phyloP scores from a whole-genome alignment of 2,797 vertebrate species.

The Kryptolebias ocellatus region DNA sequence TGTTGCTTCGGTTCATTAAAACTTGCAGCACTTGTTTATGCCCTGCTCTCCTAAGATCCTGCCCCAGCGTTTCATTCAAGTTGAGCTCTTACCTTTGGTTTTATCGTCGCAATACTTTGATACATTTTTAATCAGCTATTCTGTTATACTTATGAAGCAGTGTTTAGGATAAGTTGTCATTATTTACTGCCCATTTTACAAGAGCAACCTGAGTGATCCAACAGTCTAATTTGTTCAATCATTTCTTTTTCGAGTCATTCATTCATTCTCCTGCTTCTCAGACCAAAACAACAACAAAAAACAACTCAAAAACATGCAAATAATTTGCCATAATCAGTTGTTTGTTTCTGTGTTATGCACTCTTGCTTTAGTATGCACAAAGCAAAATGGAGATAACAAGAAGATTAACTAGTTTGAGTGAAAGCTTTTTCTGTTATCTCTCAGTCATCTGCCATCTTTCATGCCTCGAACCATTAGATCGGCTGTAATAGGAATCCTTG shows the following conservation, averaged over 20 bases:
- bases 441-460: slow-evolving; percentile 6
- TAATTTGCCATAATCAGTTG: neutral
- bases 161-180: no score
- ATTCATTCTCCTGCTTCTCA: neutral
- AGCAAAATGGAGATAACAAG: slow-evolving; percentile 13
- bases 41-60: neutral
- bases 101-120: neutral
- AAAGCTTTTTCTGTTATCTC: neutral
- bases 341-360: neutral
- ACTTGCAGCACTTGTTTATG: neutral
- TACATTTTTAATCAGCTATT: neutral
- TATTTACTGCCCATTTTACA: no score
- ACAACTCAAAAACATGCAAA: neutral
- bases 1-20: neutral
- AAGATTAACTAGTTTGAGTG: neutral
- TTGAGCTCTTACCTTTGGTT: neutral
- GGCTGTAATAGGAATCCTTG: slow-evolving; percentile 24
- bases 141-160: no score
- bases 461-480: neutral
- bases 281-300: neutral
- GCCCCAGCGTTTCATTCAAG: neutral
- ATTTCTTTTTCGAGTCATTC: no score
- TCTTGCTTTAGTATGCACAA: neutral
- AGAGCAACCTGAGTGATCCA: neutral
- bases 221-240: neutral